phyloP scores from a whole-genome alignment of 2,797 vertebrate genomes.

The Peromyscus nudipes region DNA sequence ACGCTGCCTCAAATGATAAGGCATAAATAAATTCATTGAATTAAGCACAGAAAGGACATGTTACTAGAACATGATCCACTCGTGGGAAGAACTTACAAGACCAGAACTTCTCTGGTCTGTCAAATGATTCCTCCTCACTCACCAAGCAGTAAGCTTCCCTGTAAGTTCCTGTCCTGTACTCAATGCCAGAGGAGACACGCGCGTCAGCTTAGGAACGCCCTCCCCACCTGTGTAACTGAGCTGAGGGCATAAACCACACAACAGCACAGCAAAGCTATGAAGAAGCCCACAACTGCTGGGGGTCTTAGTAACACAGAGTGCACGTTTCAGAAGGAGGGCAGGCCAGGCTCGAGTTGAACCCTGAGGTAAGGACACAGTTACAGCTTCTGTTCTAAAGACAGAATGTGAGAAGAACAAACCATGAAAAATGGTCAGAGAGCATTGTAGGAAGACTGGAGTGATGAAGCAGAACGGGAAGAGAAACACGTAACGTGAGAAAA shows the following conservation, averaged over 20 bases:
- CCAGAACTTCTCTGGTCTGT: slow-evolving; percentile 36
- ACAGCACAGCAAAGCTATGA: slow-evolving; percentile 22
- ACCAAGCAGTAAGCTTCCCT: slow-evolving; percentile 19
- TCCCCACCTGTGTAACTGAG: not conserved
- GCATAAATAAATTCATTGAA: slow-evolving; percentile 51
- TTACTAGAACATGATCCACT: slow-evolving; percentile 22
- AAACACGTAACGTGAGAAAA: not conserved
- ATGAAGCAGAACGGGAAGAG: not conserved
- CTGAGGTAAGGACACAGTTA: not conserved
- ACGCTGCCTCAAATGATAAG: not conserved
- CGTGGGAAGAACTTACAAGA: not conserved
- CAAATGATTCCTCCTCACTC: slow-evolving; percentile 10
- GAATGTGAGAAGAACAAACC: not conserved
- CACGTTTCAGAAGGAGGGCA: not conserved
- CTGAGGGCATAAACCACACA: slow-evolving; percentile 7
- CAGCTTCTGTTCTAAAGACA: too few relatives aligned
- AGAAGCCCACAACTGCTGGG: not conserved
- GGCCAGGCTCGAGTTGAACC: not conserved
- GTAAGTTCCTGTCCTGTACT: slow-evolving; percentile 7
- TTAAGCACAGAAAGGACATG: slow-evolving; percentile 54
- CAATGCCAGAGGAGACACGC: not conserved
- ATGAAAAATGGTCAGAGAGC: not conserved
- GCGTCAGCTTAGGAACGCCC: slow-evolving; percentile 11
- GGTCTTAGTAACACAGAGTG: not conserved
- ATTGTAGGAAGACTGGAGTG: not conserved